Evolutionary conservation across 2,888 invertebrate genomes (phyloP), one percentile per base, ranked within the genome.

Genomic region (Amorpha juglandis): DNA sequence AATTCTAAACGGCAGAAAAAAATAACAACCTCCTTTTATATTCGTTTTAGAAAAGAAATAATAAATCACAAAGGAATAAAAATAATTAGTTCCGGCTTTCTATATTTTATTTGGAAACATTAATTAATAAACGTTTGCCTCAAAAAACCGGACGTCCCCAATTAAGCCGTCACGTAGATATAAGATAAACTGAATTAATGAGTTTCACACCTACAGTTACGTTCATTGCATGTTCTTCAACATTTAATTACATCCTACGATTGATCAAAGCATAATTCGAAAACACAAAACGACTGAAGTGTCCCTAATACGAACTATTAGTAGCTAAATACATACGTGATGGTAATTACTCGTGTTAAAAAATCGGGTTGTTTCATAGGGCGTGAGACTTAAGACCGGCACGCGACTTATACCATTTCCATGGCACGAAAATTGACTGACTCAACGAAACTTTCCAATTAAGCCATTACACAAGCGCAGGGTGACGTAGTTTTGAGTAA

Each of bases 391-490:
- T 42, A 62, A 67, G 76, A 76, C 70, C 67, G 69, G 74, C 91
- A 90, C 89, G 91, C 89, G 81, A 91, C 79, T 80, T 74, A 78
- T 79, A 80, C 79, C 81, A 84, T 80, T 84, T 83, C 79, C 76
- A 71, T 68, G 75, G 74, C 77, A 83, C 78, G 80, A 84, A 84
- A 84, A 86, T 86, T 81, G 85, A 83, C 82, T 83, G 79, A 76
- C 80, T 81, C 81, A 86, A 84, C 84, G 84, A 87, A 90, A 88
- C 86, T 86, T 89, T 88, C 89, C 86, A 89, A 91, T 91, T 91
- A 91, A 90, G 90, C 86, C 86, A 90, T 91, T 91, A 89, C 77
- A 74, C 81, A 83, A 85, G 83, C 83, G 82, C 82, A 80, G 78
- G 82, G 74, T 78, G 76, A 78, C 76, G 76, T 80, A 78, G 81